A percentile compares a stretch with the other conserved stretches of the same genome.
Evolutionary conservation across 1,140 invertebrate species (phyloP).

Genomic region (Diprion similis): DNA sequence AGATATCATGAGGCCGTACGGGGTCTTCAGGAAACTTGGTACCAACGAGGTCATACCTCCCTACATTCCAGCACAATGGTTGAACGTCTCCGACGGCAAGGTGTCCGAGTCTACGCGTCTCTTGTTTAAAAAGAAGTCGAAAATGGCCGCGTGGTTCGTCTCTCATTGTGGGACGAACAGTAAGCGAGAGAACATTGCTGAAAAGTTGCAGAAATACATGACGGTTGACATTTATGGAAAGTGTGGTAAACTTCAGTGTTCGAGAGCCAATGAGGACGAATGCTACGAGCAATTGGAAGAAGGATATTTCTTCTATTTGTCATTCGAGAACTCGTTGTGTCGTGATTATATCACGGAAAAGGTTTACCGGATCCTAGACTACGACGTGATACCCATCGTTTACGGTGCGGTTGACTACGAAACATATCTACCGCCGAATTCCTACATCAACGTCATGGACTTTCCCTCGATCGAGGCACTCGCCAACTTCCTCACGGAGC

Average conservation of each 20-base stretch:
- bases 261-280: constrained; percentile 38
- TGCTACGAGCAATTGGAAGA: constrained; percentile 57
- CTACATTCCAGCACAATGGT: background rate
- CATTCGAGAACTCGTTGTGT: constrained; percentile 67
- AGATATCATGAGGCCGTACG: constrained; percentile 60
- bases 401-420: constrained; percentile 52
- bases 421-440: constrained; percentile 46
- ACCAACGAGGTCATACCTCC: constrained; percentile 30
- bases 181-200: constrained; percentile 60
- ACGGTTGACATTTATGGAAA: constrained; percentile 70
- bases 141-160: constrained; percentile 66
- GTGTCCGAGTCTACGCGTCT: background rate
- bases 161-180: constrained; percentile 65
- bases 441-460: constrained; percentile 51
- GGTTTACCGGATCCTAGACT: constrained; percentile 52
- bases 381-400: constrained; percentile 58
- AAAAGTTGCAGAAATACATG: constrained; percentile 61
- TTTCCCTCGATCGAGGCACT: constrained; percentile 45
- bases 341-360: constrained; percentile 68
- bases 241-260: constrained; percentile 60
- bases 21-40: constrained; percentile 51
- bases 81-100: background rate
- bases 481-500: constrained; percentile 51
- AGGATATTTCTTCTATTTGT: constrained; percentile 69
- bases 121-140: constrained; percentile 43